Conservation (phyloP, 37 sponge, comb jelly and placozoan genomes). For the Dysidea cf. avara region DNA sequence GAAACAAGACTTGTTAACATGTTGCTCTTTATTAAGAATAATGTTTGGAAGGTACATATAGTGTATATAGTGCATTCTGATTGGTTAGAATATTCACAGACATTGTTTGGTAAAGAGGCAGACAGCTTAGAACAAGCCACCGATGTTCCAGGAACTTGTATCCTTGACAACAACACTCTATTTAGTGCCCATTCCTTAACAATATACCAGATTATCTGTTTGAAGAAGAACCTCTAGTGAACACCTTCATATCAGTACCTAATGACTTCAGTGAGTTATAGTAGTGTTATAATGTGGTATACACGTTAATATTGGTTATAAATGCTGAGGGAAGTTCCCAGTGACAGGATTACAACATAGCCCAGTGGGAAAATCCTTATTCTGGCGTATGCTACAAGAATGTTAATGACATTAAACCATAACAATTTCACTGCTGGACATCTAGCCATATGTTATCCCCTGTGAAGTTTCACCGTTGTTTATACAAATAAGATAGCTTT, state of each 20-base stretch:
- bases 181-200: neutral
- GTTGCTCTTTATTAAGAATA: conserved; percentile 87
- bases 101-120: conserved; percentile 95
- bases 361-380: neutral
- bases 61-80: neutral
- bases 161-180: conserved; percentile 8
- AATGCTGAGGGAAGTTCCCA: neutral
- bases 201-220: conserved; percentile 71
- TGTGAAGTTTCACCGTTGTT: no score
- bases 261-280: conserved; percentile 82
- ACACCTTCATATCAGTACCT: conserved; percentile 91
- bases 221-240: conserved; percentile 95
- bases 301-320: neutral
- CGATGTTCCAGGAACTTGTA: conserved; percentile 87
- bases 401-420: no score
- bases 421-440: no score
- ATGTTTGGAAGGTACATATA: conserved; percentile 90
- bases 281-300: neutral
- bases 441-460: no score
- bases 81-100: conserved; percentile 45
- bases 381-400: no score
- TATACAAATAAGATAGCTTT: no score
- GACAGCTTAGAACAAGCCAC: conserved; percentile 92
- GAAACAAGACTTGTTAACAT: conserved; percentile 86
- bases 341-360: no score